phyloP scores from a whole-genome alignment of 2,797 vertebrate genomes.

The Aythya fuligula region DNA sequence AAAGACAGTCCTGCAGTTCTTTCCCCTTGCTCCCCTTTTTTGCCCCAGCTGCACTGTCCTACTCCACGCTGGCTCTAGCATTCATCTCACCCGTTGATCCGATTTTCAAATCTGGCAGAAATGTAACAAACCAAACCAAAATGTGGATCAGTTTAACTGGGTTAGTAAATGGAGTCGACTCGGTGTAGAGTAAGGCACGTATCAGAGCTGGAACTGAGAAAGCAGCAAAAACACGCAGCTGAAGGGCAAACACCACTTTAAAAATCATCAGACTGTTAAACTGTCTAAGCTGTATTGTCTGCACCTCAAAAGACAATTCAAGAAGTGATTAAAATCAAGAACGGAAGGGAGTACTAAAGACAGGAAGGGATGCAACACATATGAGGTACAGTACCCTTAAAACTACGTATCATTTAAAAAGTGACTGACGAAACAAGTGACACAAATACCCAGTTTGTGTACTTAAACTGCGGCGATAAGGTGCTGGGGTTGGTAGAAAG shows the following conservation, averaged over 20 bases:
- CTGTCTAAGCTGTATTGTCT: background rate
- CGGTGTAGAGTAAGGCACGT: background rate
- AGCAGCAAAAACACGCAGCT: background rate
- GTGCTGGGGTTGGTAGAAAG: background rate
- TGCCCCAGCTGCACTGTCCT: background rate
- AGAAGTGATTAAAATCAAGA: background rate
- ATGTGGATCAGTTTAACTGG: background rate
- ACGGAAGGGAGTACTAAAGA: background rate
- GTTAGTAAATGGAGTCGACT: background rate
- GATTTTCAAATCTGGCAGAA: background rate
- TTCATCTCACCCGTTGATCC: background rate
- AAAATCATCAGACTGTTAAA: background rate
- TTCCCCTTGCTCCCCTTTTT: background rate
- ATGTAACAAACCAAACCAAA: background rate
- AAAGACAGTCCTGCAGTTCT: background rate
- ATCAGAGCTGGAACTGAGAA: background rate
- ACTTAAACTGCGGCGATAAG: background rate
- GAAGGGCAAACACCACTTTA: background rate
- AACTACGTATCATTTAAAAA: background rate
- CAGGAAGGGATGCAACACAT: background rate
- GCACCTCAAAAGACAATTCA: background rate
- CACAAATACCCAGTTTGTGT: background rate
- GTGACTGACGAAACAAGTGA: background rate
- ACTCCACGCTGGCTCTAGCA: background rate
- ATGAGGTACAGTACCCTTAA: rapidly evolving